Percentiles rank a stretch among this genome's conserved stretches.
Conservation (phyloP, 2,113 vertebrate genomes). For the Miniopterus natalensis region DNA sequence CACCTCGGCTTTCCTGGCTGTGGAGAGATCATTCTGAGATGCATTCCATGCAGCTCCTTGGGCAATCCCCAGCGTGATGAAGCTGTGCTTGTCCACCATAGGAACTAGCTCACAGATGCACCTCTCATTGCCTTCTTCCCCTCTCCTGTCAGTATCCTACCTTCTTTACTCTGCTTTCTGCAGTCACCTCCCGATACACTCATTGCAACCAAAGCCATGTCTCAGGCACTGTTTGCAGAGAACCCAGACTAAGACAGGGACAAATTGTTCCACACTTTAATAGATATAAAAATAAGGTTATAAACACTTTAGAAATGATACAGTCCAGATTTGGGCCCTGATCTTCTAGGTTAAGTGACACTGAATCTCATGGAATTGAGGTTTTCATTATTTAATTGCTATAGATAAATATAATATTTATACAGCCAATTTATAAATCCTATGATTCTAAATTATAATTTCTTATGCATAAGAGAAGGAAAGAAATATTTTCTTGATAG, state of each 20-base stretch:
- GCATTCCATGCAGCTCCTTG: background rate
- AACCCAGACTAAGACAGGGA: background rate
- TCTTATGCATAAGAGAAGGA: background rate
- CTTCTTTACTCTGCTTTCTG: background rate
- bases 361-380: background rate
- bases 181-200: background rate
- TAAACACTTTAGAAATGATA: constrained; percentile 11
- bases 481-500: constrained; percentile 39
- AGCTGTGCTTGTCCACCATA: background rate
- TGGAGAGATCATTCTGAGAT: background rate
- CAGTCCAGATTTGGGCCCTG: background rate
- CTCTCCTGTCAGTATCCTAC: background rate
- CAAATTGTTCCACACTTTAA: background rate
- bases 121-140: background rate
- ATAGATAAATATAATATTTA: background rate
- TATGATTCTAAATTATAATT: background rate
- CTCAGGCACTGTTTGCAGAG: background rate
- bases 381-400: constrained; percentile 4
- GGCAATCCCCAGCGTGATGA: background rate
- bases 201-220: background rate
- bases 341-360: background rate
- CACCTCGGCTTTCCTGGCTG: background rate
- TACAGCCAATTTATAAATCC: background rate
- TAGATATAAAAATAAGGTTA: background rate
- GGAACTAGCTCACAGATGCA: background rate